Conservation (phyloP, 2,888 invertebrate genomes). For the Ecliptopera silaceata region DNA sequence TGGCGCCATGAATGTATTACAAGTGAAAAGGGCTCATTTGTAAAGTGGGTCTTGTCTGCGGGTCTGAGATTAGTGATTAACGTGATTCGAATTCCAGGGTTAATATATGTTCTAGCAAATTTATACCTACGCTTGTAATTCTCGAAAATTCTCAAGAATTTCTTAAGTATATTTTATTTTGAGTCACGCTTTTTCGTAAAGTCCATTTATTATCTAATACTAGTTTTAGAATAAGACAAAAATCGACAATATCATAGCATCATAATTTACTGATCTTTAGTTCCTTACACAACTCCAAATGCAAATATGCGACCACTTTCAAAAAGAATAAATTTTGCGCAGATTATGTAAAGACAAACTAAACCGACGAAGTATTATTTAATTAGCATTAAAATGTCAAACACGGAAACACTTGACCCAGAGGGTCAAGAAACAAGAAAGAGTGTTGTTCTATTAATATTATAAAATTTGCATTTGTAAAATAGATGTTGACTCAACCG, state of each 20-base stretch:
- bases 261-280: background rate
- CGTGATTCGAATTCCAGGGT: conserved; percentile 9
- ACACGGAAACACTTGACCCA: background rate
- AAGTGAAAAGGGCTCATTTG: conserved; percentile 50
- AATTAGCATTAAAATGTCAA: conserved; percentile 21
- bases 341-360: conserved; percentile 38
- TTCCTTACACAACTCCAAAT: conserved; percentile 15
- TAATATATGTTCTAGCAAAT: background rate
- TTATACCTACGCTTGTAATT: background rate
- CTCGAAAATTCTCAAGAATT: background rate
- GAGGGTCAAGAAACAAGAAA: background rate
- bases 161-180: background rate
- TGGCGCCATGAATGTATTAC: conserved; percentile 50
- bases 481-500: too few relatives aligned
- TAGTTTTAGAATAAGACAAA: too few relatives aligned
- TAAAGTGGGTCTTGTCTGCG: conserved; percentile 40
- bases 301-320: conserved; percentile 41
- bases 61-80: conserved; percentile 22
- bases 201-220: too few relatives aligned
- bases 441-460: too few relatives aligned
- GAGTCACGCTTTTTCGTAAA: too few relatives aligned
- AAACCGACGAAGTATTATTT: conserved; percentile 16
- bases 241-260: background rate
- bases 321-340: conserved; percentile 39
- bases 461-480: too few relatives aligned